Evolutionary conservation across 2,797 vertebrate species (phyloP).

Genomic region (Halcyon badia): DNA sequence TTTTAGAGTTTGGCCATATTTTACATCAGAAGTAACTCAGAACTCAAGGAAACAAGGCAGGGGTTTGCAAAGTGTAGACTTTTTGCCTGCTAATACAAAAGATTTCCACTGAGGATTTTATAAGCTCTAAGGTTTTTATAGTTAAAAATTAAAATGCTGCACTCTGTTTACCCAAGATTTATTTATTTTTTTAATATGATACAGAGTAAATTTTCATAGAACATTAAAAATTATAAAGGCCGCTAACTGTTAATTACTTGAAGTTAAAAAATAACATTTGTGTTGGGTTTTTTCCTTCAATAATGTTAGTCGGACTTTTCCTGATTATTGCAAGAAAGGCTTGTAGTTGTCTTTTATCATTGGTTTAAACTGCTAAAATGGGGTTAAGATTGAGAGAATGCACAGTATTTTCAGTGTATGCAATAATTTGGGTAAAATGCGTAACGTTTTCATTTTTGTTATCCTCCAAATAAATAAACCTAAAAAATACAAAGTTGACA

Average conservation of each 20-base stretch:
- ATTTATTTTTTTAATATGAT: background rate
- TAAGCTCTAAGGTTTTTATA: background rate
- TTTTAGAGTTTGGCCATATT: background rate
- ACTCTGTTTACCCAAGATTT: background rate
- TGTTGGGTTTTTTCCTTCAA: background rate
- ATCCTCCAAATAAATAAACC: background rate
- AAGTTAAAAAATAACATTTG: background rate
- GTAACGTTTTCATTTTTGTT: background rate
- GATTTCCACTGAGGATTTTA: background rate
- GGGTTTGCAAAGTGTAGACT: background rate
- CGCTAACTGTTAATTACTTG: background rate
- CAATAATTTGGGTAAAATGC: background rate
- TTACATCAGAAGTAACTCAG: background rate
- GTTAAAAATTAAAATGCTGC: background rate
- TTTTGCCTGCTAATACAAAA: background rate
- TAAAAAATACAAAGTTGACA: background rate
- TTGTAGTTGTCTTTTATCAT: background rate
- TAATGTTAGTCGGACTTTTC: background rate
- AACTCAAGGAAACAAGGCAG: background rate
- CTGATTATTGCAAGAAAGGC: background rate
- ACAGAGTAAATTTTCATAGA: background rate
- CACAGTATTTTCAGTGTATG: background rate
- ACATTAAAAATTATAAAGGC: background rate
- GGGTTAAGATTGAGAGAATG: background rate
- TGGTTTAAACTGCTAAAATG: background rate